Percentiles rank a stretch among this genome's conserved stretches.
Conservation (phyloP, 2,888 invertebrate genomes). For the Vesta saturnalis region DNA sequence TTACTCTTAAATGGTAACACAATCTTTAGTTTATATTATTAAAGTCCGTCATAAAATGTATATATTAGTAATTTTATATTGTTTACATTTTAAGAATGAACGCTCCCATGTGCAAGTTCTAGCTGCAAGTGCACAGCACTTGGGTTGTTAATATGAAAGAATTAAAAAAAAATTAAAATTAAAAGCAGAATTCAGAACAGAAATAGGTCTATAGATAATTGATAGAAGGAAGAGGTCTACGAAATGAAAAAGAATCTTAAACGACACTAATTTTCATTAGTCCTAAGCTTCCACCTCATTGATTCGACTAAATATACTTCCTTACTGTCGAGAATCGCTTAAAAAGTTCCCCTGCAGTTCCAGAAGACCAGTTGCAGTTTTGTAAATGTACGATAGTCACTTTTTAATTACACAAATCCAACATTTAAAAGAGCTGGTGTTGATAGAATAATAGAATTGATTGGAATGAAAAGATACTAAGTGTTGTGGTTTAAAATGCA, state of each 20-base stretch:
- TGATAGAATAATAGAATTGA: constrained; percentile 47
- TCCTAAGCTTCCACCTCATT: constrained; percentile 46
- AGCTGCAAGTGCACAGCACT: constrained; percentile 35
- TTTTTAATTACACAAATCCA: constrained; percentile 35
- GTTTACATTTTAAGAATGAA: constrained; percentile 45
- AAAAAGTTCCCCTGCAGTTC: constrained; percentile 38
- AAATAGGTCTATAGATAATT: constrained; percentile 21
- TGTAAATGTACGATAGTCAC: constrained; percentile 11
- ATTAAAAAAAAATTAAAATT: constrained; percentile 13
- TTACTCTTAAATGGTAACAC: constrained; percentile 37
- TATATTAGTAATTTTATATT: constrained; percentile 47
- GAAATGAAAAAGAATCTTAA: constrained; percentile 29
- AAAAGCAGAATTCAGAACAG: constrained; percentile 11
- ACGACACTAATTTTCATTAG: constrained; percentile 49
- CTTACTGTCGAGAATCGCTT: constrained; percentile 41
- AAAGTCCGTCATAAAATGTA: constrained; percentile 46
- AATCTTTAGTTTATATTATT: constrained; percentile 46
- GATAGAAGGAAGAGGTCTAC: constrained; percentile 17
- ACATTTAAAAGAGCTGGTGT: constrained; percentile 29
- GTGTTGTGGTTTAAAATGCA: constrained; percentile 48
- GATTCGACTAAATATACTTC: constrained; percentile 46
- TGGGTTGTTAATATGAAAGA: constrained; percentile 20
- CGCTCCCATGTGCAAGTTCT: constrained; percentile 40
- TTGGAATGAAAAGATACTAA: constrained; percentile 48
- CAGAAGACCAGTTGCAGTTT: constrained; percentile 31